Evolutionary conservation across 2,113 vertebrate genomes (phyloP), one percentile per base, ranked within the genome.

Genomic region (Nicator chloris): DNA sequence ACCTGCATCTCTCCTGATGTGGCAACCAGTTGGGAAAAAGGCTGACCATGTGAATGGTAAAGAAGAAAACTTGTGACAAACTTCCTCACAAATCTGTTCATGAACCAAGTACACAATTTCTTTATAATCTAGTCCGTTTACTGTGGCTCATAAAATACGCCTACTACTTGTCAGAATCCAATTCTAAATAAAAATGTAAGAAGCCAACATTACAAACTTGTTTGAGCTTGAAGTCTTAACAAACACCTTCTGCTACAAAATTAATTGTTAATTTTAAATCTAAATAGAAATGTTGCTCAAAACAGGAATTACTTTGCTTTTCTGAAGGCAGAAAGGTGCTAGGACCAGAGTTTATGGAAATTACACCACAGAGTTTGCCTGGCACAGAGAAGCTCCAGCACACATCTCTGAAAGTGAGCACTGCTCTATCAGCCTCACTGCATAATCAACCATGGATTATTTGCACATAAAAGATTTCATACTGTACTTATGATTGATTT

Each of bases 41-140:
- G 10, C 12, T 47, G 49, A 31, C 7, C 30, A 11, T 1, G 3
- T 2, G 7, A 88, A 42, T 2, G 5, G 5, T 5, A 20, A 54
- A n/a, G 42, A 30, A 22, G 23, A 68, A 12, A 28, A 47, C 9
- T 40, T 30, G 8, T 3, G 57, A 59, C 3, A 88, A 28, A 92
- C 18, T 13, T 50, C 14, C 39, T 69, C 26, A 39, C 31, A 84
- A 33, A 26, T 39, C 33, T 59, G 17, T 50, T 61, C 8, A 7
- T 0, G 1, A 73, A 5, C 40, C 21, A 56, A 23, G 7, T 4
- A 37, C 0, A 9, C 4, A 5, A 26, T 15, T 63, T 53, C 72
- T 24, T 39, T 10, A 35, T 33, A 15, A 68, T 31, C 35, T n/a
- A 8, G 6, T 42, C 39, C 16, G 16, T 45, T 56, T 73, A 16